Evolutionary conservation across 2,797 vertebrate species (phyloP), one percentile per base, ranked within the genome.

Genomic region (Denticeps clupeoides): DNA sequence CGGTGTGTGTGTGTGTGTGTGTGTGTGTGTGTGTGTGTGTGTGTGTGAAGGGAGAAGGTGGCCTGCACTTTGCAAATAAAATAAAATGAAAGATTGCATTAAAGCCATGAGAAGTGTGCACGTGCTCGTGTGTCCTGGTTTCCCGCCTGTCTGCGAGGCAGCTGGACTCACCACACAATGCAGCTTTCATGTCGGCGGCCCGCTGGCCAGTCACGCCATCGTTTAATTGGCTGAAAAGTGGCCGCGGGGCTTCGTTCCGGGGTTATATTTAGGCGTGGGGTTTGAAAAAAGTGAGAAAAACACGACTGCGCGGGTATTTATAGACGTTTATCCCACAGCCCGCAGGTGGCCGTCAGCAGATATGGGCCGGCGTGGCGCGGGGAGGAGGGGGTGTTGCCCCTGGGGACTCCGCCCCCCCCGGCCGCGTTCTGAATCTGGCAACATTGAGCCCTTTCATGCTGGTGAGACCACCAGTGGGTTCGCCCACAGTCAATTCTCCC

Each of bases 171-270:
- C 41, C 43, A 63, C 53, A 72, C 70, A 71, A 72, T 28, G 62
- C 57, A 45, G 60, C 59, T 65, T 72, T 73, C 65, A 67, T 70
- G 68, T 73, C 47, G 49, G 59, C 59, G 43, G 62, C 63, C 51
- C 45, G 33, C 0, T 47, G 48, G 67, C 61, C 59, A 71, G 68
- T 72, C 71, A 65, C 50, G 52, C 59, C 41, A 65, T 68, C 69
- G 49, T 77, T 51, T 73, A 63, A 77, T 73, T 78, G 64, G 64
- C 64, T 59, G 65, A 38, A 73, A 67, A 71, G 64, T 62, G 60
- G 70, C 63, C 62, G 53, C 59, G 67, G 63, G 55, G 56, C 53
- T 63, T 60, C 48, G 59, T 73, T 75, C 55, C 25, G 12, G 47
- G 55, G 59, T 63, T 78, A 59, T 79, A 67, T 76, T 70, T 74